Conservation (phyloP, 1,140 invertebrate genomes). For the Diorhabda carinulata region DNA sequence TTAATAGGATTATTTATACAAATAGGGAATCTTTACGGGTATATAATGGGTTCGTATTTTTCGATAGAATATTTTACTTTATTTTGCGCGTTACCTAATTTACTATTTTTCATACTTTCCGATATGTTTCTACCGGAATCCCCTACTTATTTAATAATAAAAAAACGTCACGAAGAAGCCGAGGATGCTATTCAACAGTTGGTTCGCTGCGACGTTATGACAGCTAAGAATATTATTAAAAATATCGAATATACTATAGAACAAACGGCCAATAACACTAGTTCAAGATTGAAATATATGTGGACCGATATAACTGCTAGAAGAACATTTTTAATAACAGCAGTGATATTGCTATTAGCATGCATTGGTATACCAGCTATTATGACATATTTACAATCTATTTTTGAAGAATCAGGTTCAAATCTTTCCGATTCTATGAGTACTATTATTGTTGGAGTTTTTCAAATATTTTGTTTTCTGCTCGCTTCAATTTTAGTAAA, state of each 20-base stretch:
- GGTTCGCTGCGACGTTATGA: conserved; percentile 53
- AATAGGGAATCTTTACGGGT: conserved; percentile 44
- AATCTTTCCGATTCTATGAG: conserved; percentile 60
- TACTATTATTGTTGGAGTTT: conserved; percentile 76
- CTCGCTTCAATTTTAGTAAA: conserved; percentile 63
- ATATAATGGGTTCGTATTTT: conserved; percentile 54
- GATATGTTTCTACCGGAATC: conserved; percentile 77
- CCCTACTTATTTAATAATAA: conserved; percentile 65
- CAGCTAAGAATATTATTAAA: conserved; percentile 59
- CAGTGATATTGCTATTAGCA: conserved; percentile 70
- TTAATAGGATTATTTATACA: conserved; percentile 56
- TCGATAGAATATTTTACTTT: conserved; percentile 64
- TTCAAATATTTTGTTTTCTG: conserved; percentile 68
- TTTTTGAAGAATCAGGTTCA: conserved; percentile 1
- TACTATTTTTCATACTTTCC: conserved; percentile 60
- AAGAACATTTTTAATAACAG: conserved; percentile 65
- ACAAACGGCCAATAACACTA: conserved; percentile 51
- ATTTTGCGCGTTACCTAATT: conserved; percentile 57
- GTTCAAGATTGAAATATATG: conserved; percentile 55
- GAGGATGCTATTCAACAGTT: conserved; percentile 61
- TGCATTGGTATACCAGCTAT: conserved; percentile 64
- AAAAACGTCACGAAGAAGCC: conserved; percentile 58
- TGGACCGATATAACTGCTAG: conserved; percentile 55
- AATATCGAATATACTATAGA: conserved; percentile 51
- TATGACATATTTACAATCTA: conserved; percentile 3